Evolutionary conservation across 1,140 invertebrate genomes (phyloP), one percentile per base, ranked within the genome.

Genomic region (Meteorus sp.): DNA sequence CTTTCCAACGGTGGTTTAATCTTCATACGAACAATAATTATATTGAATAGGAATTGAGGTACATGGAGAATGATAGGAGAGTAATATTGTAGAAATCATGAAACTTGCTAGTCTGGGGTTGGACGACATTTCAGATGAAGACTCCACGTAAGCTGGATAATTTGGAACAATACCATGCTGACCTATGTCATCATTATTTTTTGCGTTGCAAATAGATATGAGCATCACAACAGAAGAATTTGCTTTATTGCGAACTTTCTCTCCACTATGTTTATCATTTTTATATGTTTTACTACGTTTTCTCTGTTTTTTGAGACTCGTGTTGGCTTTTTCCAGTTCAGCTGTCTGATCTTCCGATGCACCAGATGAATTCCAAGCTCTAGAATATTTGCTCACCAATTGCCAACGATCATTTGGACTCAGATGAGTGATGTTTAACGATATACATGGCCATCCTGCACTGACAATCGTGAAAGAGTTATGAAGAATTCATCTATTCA

Each of bases 41-140:
- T 19, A 33, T 19, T 33, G 13, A 52, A 31, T 33, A 17, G 22
- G 41, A 17, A 44, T 44, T 3, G 20, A 15, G n/a, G 9, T 19
- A 17, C 13, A 43, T 3, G 1, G 13, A 43, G 13, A 45, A 20
- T n/a, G n/a, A n/a, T n/a, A n/a, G n/a, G n/a, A n/a, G n/a, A n/a
- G n/a, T n/a, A n/a, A n/a, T n/a, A n/a, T n/a, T n/a, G n/a, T n/a
- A n/a, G n/a, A n/a, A 29, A 29, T 29, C 4, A 29, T 4, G 9
- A 29, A 29, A 29, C 27, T 4, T 29, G 27, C 45, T 15, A 25
- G 45, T 13, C 22, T 62, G 0, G 73, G 72, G 50, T 75, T 65
- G 15, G 78, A 56, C 1, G 78, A 74, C 37, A 74, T 56, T 51
- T 72, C 68, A 31, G 75, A 71, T 3, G 66, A 64, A 53, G 71